phyloP scores from a whole-genome alignment of 1,140 invertebrate species.

The Drosophila prosaltans region DNA sequence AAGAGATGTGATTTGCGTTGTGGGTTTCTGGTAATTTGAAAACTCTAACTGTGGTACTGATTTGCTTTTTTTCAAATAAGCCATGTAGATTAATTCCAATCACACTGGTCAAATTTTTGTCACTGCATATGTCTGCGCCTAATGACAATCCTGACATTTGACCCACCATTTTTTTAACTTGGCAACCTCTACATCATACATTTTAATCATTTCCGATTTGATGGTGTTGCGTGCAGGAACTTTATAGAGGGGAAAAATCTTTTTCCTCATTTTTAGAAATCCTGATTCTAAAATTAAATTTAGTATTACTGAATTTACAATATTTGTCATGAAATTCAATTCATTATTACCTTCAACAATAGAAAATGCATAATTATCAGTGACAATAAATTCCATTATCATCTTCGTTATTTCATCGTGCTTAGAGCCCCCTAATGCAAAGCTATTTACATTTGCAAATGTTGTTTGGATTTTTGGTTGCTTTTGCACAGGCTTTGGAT shows the following conservation, averaged over 20 bases:
- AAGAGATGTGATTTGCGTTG: not conserved
- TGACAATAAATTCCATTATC: constrained; percentile 4
- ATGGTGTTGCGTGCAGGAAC: not conserved
- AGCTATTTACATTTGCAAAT: constrained; percentile 6
- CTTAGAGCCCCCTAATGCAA: not conserved
- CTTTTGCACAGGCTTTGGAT: no score
- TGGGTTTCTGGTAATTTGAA: not conserved
- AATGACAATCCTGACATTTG: not conserved
- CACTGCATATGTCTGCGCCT: not conserved
- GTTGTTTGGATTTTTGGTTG: constrained; percentile 13
- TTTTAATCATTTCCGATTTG: not conserved
- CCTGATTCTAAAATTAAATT: constrained; percentile 15
- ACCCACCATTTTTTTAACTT: constrained; percentile 1
- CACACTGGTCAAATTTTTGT: not conserved
- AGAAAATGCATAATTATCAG: no score
- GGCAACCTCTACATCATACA: constrained; percentile 1
- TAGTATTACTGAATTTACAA: constrained; percentile 16
- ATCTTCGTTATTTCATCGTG: not conserved
- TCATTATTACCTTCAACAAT: constrained; percentile 16
- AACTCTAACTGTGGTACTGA: constrained; percentile 15
- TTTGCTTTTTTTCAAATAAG: constrained; percentile 14
- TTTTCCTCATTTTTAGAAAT: constrained; percentile 18
- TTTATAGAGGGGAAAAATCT: constrained; percentile 12
- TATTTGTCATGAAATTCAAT: constrained; percentile 14
- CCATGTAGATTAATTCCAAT: constrained; percentile 14